These are phyloP conservation scores for Oryctes rhinoceros DNA, from an alignment of 1,140 invertebrate species.

Conservation along the genomic window DNA sequence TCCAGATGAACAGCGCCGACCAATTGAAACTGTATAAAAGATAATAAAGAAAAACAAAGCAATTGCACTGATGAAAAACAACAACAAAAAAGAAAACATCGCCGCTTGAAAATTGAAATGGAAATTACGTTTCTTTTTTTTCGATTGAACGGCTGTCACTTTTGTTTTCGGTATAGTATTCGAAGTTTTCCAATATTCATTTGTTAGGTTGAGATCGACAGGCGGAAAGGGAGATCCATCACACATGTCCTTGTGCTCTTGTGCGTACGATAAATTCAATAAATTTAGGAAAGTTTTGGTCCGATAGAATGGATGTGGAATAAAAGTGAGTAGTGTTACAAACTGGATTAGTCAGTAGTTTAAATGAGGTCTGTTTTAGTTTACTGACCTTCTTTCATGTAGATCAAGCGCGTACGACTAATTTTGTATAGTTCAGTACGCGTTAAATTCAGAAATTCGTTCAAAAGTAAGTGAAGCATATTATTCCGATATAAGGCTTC, in stretches of 20 bases:
- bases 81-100: not conserved
- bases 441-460: no score
- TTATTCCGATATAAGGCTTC: no score
- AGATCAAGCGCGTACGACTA: no score
- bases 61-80: not conserved
- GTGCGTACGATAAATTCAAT: not conserved
- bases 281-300: not conserved
- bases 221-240: not conserved
- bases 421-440: no score
- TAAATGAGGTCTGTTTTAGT: no score
- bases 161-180: not conserved
- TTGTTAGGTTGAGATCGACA: not conserved
- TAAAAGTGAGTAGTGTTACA: no score
- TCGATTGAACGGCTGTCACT: not conserved
- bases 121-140: conserved; percentile 4
- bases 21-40: not conserved
- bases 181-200: conserved; percentile 4
- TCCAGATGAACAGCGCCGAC: not conserved
- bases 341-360: no score
- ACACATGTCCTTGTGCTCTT: not conserved
- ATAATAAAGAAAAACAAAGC: not conserved
- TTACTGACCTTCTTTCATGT: no score
- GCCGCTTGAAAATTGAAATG: conserved; percentile 11
- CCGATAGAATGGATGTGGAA: no score
- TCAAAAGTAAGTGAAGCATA: no score